These are phyloP conservation scores for Netelia melanura DNA, from an alignment of 2,888 invertebrate genomes.

Conservation along the genomic window DNA sequence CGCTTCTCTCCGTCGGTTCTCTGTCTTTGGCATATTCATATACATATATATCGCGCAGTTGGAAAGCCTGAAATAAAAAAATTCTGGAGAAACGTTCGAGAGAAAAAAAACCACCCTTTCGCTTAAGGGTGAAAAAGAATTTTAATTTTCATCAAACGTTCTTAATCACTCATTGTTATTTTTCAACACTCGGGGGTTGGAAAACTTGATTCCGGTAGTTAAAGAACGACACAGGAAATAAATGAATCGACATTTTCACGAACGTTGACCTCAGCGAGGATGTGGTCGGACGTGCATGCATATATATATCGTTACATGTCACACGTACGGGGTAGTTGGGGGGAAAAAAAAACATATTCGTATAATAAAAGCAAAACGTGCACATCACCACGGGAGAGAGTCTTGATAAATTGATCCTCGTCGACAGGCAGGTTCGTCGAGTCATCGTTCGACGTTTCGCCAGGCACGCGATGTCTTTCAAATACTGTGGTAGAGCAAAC, in stretches of 20 bases:
- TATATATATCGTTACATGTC: not conserved
- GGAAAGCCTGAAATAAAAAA: not conserved
- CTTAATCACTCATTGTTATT: not conserved
- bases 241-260: not conserved
- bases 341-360: not conserved
- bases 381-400: not conserved
- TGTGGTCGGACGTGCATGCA: not conserved
- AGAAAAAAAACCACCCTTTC: not conserved
- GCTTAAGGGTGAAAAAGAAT: not conserved
- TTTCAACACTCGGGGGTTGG: not conserved
- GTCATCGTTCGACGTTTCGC: conserved; percentile 44
- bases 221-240: not conserved
- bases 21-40: not conserved
- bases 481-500: conserved; percentile 4
- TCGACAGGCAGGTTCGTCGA: not conserved
- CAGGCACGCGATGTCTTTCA: conserved; percentile 2
- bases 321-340: not conserved
- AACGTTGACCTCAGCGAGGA: not conserved
- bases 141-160: too few species aligned
- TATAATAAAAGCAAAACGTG: not conserved
- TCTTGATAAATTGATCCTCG: conserved; percentile 49
- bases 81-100: not conserved
- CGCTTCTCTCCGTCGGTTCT: conserved; percentile 8
- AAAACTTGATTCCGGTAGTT: too few species aligned
- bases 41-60: not conserved